Evolutionary conservation across 2,113 vertebrate species (phyloP).

Genomic region (Pogonocichla stellata): DNA sequence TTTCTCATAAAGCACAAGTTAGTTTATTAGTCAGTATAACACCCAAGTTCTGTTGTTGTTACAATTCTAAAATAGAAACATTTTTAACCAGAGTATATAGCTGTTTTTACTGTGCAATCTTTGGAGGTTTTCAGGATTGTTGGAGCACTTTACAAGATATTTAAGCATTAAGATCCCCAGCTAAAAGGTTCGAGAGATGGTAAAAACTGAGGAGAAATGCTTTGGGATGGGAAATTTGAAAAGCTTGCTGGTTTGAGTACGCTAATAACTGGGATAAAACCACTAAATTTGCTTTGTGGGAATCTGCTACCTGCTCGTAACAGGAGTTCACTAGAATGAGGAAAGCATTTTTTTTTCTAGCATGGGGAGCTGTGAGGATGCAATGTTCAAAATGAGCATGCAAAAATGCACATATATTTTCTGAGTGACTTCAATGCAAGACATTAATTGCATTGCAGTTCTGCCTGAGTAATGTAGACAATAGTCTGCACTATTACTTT

Average conservation of each 20-base stretch:
- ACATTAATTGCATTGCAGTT: background rate
- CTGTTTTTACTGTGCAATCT: background rate
- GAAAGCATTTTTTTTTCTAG: background rate
- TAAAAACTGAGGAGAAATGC: background rate
- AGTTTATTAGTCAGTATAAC: background rate
- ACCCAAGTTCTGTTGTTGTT: background rate
- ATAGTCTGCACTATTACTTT: conserved; percentile 48
- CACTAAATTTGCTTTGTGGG: background rate
- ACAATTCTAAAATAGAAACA: background rate
- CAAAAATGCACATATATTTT: background rate
- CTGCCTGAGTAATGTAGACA: conserved; percentile 47
- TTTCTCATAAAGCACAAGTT: background rate
- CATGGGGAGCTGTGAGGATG: background rate
- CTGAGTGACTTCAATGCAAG: conserved; percentile 15
- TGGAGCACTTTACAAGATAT: background rate
- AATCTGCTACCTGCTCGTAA: background rate
- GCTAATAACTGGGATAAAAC: background rate
- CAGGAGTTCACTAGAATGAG: background rate
- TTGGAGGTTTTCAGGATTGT: background rate
- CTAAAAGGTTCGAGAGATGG: background rate
- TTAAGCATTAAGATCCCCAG: background rate
- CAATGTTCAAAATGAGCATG: background rate
- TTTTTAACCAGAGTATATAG: background rate
- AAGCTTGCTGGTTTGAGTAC: background rate
- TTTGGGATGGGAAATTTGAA: background rate